Base-by-base conservation (phyloP, 2,113 vertebrate species). In the Phyllostomus hastatus region DNA sequence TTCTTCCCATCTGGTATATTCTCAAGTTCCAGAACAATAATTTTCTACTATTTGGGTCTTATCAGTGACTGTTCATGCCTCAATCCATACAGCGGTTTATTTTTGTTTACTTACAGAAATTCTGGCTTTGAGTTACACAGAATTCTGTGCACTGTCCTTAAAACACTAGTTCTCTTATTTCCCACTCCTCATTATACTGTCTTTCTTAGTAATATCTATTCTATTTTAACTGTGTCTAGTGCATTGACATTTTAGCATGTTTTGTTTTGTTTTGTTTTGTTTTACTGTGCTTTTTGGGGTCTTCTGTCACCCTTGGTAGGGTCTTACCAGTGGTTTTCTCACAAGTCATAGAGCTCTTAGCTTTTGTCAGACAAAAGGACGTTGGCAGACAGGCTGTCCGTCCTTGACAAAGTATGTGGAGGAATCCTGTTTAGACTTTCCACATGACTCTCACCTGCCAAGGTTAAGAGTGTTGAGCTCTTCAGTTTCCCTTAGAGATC, bases 211-310 rank as follows among this genome's bases (percentile, higher is more conserved):
- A 35, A 81, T 46, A 8, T 9, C 2, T 12, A 2, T 1, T 50
- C 2, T 50, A 11, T 16, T 67, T 79, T 79, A 14, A 33, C 24
- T 81, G 9, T 35, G 11, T 54, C 6, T 50, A 11, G 1, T 11
- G 0, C 16, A 35, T 50, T 72, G 46, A 16, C 14, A 10, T 15
- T 61, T 6, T 10, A 6, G 10, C 31, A 64, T 0, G 0, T 70
- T 69, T 16, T 66, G 64, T 66, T 66, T 64, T 3, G 5, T 43
- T 87, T 78, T 3, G 10, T 43, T 6, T 67, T 35, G 43, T 20
- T 10, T 38, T n/a, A 17, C 35, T 28, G 64, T 26, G 8, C 26
- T 12, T 15, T 17, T 2, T 17, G 20, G 4, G 14, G 22, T 52
- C 35, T 20, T 24, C 85, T 0, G 2, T 4, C 35, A n/a, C 17